These are phyloP conservation scores for Acanthosepion esculentum DNA, from an alignment of 2,888 invertebrate genomes.

Conservation along the genomic window DNA sequence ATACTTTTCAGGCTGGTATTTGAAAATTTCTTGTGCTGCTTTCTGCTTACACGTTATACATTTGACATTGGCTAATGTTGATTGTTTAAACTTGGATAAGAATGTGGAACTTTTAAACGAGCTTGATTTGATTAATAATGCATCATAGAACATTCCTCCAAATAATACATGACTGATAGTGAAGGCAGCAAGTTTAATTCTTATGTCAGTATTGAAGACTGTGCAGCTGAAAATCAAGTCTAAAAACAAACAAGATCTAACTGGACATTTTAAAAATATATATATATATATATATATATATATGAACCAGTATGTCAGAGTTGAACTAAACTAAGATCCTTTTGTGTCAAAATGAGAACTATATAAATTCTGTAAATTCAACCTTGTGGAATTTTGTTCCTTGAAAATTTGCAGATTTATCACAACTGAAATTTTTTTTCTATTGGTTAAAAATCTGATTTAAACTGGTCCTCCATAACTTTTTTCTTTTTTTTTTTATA, in stretches of 20 bases:
- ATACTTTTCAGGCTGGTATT: neutral
- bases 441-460: too few relatives aligned
- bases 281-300: too few relatives aligned
- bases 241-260: neutral
- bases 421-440: too few relatives aligned
- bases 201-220: neutral
- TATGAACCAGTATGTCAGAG: too few relatives aligned
- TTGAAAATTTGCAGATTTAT: too few relatives aligned
- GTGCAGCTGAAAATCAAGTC: neutral
- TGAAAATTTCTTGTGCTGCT: neutral
- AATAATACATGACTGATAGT: neutral
- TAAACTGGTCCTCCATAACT: too few relatives aligned
- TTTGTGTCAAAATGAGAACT: neutral
- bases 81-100: neutral
- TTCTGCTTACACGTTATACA: neutral
- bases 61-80: neutral
- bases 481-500: too few relatives aligned
- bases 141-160: neutral
- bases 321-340: too few relatives aligned
- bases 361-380: too few relatives aligned
- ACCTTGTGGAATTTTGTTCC: too few relatives aligned
- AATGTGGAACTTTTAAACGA: neutral
- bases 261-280: neutral
- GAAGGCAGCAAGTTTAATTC: neutral
- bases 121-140: too few relatives aligned